Conservation (phyloP, 1,140 invertebrate species). For the Ctenoplectra terminalis region DNA sequence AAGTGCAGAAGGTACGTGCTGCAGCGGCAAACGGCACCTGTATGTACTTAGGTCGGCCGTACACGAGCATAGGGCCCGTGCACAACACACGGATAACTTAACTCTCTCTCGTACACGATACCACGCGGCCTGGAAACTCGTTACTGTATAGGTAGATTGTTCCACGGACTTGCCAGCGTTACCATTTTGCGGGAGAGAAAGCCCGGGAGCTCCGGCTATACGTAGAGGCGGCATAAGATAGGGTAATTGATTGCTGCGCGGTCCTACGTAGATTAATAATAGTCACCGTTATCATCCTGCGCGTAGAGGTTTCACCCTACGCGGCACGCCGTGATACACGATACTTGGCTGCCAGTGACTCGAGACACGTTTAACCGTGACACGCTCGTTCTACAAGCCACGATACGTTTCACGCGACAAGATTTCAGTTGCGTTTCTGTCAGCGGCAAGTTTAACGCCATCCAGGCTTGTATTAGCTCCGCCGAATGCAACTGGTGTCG, state of each 20-base stretch:
- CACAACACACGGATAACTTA: not conserved
- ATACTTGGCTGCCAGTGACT: conserved; percentile 65
- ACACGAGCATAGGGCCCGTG: not conserved
- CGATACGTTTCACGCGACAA: conserved; percentile 50
- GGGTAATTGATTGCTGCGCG: conserved; percentile 70
- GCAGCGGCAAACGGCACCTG: conserved; percentile 12
- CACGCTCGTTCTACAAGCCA: conserved; percentile 49
- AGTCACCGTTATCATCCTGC: conserved; percentile 70
- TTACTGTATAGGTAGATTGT: conserved; percentile 69
- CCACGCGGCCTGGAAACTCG: conserved; percentile 60
- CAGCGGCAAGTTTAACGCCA: conserved; percentile 47
- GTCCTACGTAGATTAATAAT: conserved; percentile 72
- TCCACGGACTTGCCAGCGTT: conserved; percentile 62
- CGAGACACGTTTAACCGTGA: conserved; percentile 60
- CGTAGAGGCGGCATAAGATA: conserved; percentile 66
- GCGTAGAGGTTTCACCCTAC: conserved; percentile 53
- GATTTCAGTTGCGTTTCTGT: conserved; percentile 62
- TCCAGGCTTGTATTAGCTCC: conserved; percentile 41
- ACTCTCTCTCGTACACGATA: not conserved
- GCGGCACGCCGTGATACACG: conserved; percentile 63
- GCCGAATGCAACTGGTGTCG: conserved; percentile 63
- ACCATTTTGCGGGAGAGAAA: conserved; percentile 58
- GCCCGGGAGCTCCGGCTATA: conserved; percentile 29
- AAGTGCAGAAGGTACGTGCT: conserved; percentile 43
- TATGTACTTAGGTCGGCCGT: not conserved